Evolutionary conservation across 2,113 vertebrate genomes (phyloP), one percentile per base, ranked within the genome.

Genomic region (Larimichthys crocea): DNA sequence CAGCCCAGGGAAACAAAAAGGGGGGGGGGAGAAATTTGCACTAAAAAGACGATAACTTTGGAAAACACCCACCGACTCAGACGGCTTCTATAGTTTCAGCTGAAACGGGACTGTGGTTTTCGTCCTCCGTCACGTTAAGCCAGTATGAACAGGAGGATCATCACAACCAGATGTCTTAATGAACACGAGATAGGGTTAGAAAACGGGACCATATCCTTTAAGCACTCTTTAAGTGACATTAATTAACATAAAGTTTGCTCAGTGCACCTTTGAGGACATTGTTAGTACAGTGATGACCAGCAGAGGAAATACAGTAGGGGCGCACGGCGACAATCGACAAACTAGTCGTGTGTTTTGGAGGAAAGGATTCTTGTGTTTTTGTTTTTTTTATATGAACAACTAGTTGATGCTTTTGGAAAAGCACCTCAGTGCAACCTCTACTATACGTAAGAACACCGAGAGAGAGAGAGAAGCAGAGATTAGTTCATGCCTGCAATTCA

Each of bases 401-500:
- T 63, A 61, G 73, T 77, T 81, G 86, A 89, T 81, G 80, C 24
- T 83, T 83, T 63, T 74, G 17, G 17, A 19, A 60, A 40, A 74
- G 48, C 22, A n/a, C 17, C 6, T 26, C 46, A 64, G 84, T 91
- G 90, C 89, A 91, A 70, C 91, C 67, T 90, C 88, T 65, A 80
- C 80, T 17, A 46, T 67, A 80, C 77, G 75, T 70, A 15, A 82
- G 80, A 84, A 55, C 57, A 79, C 67, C 12, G 52, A 80, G 55
- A 75, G 55, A 75, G 52, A 75, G 55, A 75, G 66, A 86, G 82
- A 89, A 94, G 90, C 80, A 80, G 64, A 93, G 94, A 97, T 98
- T 96, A 98, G 97, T 97, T 96, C 96, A 97, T 97, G 97, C 96
- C 97, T 96, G 95, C 88, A 93, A 95, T 95, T 96, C 92, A 95